Percentiles rank a stretch among this genome's conserved stretches.
Conservation (phyloP, 2,113 vertebrate genomes). For the Setophaga petechia region DNA sequence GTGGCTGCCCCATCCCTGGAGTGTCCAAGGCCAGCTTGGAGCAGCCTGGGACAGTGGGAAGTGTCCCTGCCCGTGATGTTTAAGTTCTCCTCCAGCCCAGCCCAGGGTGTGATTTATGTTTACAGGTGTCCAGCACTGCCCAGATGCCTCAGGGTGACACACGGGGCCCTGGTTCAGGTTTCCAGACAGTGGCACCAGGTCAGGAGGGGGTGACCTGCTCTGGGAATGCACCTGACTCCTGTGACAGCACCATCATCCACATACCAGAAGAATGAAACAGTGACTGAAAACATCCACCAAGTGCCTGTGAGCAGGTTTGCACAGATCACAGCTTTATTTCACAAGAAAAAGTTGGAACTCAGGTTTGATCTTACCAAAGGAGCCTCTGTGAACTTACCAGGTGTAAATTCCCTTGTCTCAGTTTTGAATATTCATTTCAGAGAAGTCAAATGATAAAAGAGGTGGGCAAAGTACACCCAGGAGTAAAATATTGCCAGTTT, state of each 20-base stretch:
- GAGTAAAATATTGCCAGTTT: background rate
- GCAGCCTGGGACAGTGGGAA: rapidly evolving
- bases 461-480: background rate
- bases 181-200: background rate
- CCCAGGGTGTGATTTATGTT: background rate
- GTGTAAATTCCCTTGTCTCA: rapidly evolving
- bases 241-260: background rate
- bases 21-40: rapidly evolving
- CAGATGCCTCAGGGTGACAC: background rate
- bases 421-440: background rate
- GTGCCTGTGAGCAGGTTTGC: rapidly evolving
- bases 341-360: background rate
- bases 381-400: rapidly evolving
- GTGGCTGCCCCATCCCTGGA: background rate
- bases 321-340: rapidly evolving
- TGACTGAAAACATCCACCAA: rapidly evolving
- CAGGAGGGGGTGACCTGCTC: background rate
- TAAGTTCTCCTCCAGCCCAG: background rate
- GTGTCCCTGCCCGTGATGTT: background rate
- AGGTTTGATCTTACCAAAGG: background rate
- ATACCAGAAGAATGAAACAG: background rate
- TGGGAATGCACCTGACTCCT: background rate
- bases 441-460: background rate
- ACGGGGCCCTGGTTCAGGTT: background rate
- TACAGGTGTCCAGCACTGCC: background rate